Evolutionary conservation across 2,888 invertebrate genomes (phyloP).

Genomic region (Steinernema hermaphroditum): DNA sequence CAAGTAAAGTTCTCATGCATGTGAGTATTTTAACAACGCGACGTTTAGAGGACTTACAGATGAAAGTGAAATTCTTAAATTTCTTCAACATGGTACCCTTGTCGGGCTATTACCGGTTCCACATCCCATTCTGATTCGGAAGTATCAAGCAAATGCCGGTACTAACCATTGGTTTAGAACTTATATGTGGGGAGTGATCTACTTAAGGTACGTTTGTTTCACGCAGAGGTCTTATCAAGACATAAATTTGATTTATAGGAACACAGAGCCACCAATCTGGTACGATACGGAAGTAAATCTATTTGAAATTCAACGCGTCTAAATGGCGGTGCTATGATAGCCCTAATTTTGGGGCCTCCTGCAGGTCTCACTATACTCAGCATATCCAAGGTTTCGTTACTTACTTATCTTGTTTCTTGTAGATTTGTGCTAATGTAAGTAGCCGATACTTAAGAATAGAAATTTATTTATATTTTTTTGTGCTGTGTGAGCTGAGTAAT

Average conservation of each 20-base stretch:
- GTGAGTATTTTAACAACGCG: neutral
- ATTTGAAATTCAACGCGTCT: slow-evolving; percentile 85
- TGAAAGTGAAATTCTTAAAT: slow-evolving; percentile 97
- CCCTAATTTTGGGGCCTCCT: neutral
- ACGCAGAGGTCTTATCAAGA: neutral
- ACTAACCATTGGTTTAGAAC: slow-evolving; percentile 99
- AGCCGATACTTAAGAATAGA: too few species aligned
- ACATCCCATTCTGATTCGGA: slow-evolving; percentile 95
- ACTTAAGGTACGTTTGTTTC: slow-evolving; percentile 76
- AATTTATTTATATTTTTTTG: too few species aligned
- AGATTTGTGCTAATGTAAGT: neutral
- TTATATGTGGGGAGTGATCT: slow-evolving; percentile 99
- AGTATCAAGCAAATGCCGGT: slow-evolving; percentile 97
- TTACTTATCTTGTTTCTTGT: neutral
- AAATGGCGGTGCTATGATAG: neutral
- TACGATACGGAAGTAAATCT: slow-evolving; percentile 98
- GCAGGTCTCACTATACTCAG: neutral
- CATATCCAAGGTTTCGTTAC: neutral
- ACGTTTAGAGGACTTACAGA: slow-evolving; percentile 86
- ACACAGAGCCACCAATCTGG: slow-evolving; percentile 98
- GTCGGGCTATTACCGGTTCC: slow-evolving; percentile 96
- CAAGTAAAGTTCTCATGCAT: slow-evolving; percentile 73
- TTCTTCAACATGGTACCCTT: slow-evolving; percentile 95
- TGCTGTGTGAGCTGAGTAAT: too few species aligned
- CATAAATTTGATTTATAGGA: slow-evolving; percentile 72